Base-by-base conservation (phyloP, 2,888 invertebrate genomes). In the Eretmocerus hayati region DNA sequence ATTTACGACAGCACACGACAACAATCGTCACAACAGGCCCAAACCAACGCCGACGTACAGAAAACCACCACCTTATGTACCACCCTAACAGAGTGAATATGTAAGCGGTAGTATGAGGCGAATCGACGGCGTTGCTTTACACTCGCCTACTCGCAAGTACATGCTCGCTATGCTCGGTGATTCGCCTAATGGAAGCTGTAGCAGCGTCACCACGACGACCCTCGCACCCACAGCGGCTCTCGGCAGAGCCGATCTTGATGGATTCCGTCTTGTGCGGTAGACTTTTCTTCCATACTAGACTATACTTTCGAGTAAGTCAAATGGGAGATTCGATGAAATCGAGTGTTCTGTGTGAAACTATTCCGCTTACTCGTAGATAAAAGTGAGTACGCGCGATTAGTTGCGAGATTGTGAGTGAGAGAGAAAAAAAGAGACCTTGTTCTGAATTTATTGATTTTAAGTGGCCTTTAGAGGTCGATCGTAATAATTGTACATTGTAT, bases 11-110 rank as follows among this genome's bases (percentile, higher is more conserved):
- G 76, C 79, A 52, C 83, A 87, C 59, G 87, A 89, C 52, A 83
- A 79, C 52, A 80, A 80, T 58, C 78, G 84, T 59, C 82, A 84
- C 50, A 84, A 83, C 62, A 79, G 85, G 58, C 90, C 89, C 46
- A 90, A 86, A 64, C 84, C 89, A 52, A 88, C 89, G 41, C 90
- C 92, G 54, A 89, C 90, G 61, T 92, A 93, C 79, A 84, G 93
- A 67, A 90, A 92, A 74, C 95, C 95, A 42, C 94, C 95, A 53
- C 95, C 95, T 32, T 95, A 96, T 74, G 94, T 95, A 63, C 94
- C 95, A 61, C 95, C 95, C 75, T 95, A 94, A 92, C 71, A 69
- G 62, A 69, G 63, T 56, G 55, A 53, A 11, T 40, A 15, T 13
- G 42, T 36, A 18, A 45, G 20, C 30, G 40, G 26, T 48, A 55